Base-by-base conservation (phyloP, 2,113 vertebrate genomes). In the Baryphthengus martii region DNA sequence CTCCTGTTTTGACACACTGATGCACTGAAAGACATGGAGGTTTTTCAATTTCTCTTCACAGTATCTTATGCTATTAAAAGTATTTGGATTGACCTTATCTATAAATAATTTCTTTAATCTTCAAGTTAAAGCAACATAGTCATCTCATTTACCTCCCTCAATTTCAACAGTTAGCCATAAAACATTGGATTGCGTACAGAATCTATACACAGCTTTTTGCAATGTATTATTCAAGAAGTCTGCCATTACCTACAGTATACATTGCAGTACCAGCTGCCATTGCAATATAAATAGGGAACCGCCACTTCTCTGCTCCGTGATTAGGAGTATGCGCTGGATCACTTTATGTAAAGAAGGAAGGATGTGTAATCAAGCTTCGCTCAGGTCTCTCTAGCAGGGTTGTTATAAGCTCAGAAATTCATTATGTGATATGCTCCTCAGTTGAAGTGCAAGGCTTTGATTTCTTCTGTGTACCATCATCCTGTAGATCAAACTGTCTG, bases 151-250 rank as follows among this genome's bases (percentile, higher is more conserved):
- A 84, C 56, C 12, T 87, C 47, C 16, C 12, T 78, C 85, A 31
- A 81, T 55, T 94, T 93, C 65, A 75, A 9, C 6, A 67, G 42
- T 50, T 78, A 89, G 65, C 81, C 11, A 20, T 28, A 78, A 85
- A 91, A 7, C 58, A 52, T 47, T 81, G 45, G 21, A 50, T 80
- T 77, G 68, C 63, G 40, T 44, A 39, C 39, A 87, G 73, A 85
- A 85, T 55, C 47, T 79, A 65, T 67, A 65, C 56, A 35, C 47
- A 89, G 25, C 21, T 59, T 84, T 96, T 80, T 88, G 52, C 89
- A 61, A 94, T 93, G 74, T 75, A 89, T 95, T 95, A 91, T 94
- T 97, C 85, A 94, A 63, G 73, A 94, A 78, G 65, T 89, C 81
- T 94, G 55, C 61, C 35, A 19, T 91, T 87, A 93, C 39, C 52